phyloP scores from a whole-genome alignment of 1,140 invertebrate species.

The Cyrtorhinus lividipennis region DNA sequence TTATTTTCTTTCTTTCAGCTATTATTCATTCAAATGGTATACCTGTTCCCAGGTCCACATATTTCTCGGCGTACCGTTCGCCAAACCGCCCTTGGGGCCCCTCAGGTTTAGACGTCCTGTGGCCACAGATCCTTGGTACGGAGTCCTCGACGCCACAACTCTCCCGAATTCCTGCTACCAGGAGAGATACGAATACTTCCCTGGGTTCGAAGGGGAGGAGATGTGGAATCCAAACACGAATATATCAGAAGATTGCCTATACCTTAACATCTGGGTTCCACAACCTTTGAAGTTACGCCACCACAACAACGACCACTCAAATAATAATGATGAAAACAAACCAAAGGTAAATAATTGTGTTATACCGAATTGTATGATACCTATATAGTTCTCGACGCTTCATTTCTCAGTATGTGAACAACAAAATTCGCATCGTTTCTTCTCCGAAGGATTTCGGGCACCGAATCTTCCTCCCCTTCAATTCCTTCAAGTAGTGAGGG shows the following conservation, averaged over 20 bases:
- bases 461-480: too few species aligned
- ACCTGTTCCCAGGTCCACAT: constrained; percentile 48
- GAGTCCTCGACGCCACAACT: constrained; percentile 58
- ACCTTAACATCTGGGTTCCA: constrained; percentile 84
- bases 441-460: too few species aligned
- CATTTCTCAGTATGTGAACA: too few species aligned
- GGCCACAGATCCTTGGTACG: constrained; percentile 72
- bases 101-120: constrained; percentile 75
- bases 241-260: constrained; percentile 84
- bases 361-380: too few species aligned
- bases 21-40: too few species aligned
- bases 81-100: constrained; percentile 68
- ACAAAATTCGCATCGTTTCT: too few species aligned
- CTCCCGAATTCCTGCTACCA: constrained; percentile 73
- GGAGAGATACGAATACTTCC: constrained; percentile 74
- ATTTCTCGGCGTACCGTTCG: constrained; percentile 88
- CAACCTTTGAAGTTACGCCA: constrained; percentile 54
- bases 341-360: constrained; percentile 18
- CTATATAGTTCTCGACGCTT: too few species aligned
- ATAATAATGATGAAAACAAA: constrained; percentile 17
- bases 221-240: constrained; percentile 94
- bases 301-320: constrained; percentile 22
- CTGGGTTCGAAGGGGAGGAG: constrained; percentile 75
- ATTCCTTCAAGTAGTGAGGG: too few species aligned
- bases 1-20: too few species aligned